These are phyloP conservation scores for Notechis scutatus DNA, from an alignment of 2,113 vertebrate genomes.

Conservation along the genomic window DNA sequence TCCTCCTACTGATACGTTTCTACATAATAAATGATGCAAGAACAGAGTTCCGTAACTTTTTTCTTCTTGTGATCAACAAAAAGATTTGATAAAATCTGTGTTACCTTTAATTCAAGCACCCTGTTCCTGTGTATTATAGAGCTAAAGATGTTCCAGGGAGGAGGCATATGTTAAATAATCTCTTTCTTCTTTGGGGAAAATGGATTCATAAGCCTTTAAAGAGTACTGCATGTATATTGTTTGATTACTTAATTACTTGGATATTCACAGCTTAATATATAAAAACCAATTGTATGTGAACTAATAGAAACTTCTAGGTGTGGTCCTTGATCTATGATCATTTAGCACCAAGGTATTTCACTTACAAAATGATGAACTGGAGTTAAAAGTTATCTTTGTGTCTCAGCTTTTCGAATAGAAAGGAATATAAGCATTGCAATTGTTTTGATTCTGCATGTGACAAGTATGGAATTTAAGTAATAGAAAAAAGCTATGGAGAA, in stretches of 20 bases:
- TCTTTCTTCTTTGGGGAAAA: neutral
- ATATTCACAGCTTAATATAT: neutral
- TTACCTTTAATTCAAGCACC: neutral
- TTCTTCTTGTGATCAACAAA: neutral
- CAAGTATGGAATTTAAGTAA: constrained; percentile 1
- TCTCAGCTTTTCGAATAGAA: neutral
- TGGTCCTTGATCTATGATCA: neutral
- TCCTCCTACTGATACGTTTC: neutral
- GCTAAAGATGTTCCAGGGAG: neutral
- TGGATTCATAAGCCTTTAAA: neutral
- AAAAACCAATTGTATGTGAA: neutral
- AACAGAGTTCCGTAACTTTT: neutral
- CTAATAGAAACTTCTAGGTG: neutral
- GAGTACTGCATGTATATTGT: neutral
- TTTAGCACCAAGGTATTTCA: neutral
- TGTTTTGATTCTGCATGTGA: neutral
- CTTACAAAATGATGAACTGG: neutral
- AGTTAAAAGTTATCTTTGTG: neutral
- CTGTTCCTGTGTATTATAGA: neutral
- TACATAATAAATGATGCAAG: neutral
- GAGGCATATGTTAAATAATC: neutral
- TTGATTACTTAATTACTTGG: neutral
- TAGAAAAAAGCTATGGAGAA: neutral
- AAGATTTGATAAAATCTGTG: neutral
- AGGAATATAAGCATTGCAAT: neutral